phyloP scores from a whole-genome alignment of 2,888 invertebrate species.

The Nematopogon swammerdamellus region DNA sequence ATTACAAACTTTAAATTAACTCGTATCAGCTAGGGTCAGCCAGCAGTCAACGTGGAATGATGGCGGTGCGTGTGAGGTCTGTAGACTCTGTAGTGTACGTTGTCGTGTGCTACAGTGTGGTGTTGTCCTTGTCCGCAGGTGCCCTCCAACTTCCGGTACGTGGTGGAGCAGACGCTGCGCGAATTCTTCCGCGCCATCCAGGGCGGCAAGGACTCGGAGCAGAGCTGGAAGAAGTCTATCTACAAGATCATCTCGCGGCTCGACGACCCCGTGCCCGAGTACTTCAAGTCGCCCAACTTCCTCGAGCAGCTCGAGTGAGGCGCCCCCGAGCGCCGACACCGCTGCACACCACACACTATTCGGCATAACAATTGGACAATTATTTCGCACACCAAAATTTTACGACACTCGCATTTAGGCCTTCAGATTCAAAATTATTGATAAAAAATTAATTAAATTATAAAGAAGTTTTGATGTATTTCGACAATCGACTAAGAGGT shows the following conservation, averaged over 20 bases:
- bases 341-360: slow-evolving; percentile 19
- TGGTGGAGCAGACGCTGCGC: slow-evolving; percentile 94
- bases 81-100: too few species aligned
- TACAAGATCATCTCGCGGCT: slow-evolving; percentile 99
- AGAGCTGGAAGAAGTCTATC: slow-evolving; percentile 99
- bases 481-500: slow-evolving; percentile 12
- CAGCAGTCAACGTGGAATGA: too few species aligned
- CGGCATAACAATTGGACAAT: slow-evolving; percentile 35
- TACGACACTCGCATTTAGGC: slow-evolving; percentile 67
- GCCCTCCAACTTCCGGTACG: slow-evolving; percentile 94
- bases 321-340: slow-evolving; percentile 14
- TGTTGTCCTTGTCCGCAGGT: slow-evolving; percentile 77
- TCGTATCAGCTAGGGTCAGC: too few species aligned
- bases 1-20: too few species aligned
- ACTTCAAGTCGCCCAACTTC: slow-evolving; percentile 99
- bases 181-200: slow-evolving; percentile 99
- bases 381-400: slow-evolving; percentile 59
- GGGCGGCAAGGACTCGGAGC: slow-evolving; percentile 94
- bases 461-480: slow-evolving; percentile 40
- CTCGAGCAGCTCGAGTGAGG: slow-evolving; percentile 93
- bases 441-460: slow-evolving; percentile 51
- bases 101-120: too few species aligned
- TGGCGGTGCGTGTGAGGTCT: too few species aligned
- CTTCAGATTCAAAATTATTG: slow-evolving; percentile 63
- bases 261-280: slow-evolving; percentile 98